A percentile compares a stretch with the other conserved stretches of the same genome.
Conservation (phyloP, 2,797 vertebrate species). For the Lophius americanus region DNA sequence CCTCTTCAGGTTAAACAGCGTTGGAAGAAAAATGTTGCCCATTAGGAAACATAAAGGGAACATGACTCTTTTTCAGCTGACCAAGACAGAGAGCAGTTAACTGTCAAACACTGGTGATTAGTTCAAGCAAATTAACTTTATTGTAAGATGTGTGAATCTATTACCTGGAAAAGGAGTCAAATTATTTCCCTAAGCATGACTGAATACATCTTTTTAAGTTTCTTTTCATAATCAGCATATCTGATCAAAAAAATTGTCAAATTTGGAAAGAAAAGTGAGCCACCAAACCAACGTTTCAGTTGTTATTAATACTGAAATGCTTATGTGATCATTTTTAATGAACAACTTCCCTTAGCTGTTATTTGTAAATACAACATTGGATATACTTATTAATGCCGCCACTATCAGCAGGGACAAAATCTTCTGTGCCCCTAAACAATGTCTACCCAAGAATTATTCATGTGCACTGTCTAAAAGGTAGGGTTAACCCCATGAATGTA, state of each 20-base stretch:
- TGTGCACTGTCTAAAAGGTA: too few relatives aligned
- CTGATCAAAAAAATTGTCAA: too few relatives aligned
- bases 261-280: too few relatives aligned
- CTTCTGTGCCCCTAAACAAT: not conserved
- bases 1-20: conserved; percentile 32
- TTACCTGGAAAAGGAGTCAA: conserved; percentile 2
- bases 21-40: conserved; percentile 21
- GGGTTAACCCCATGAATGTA: too few relatives aligned
- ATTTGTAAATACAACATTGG: not conserved
- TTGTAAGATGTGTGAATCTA: too few relatives aligned
- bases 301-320: too few relatives aligned
- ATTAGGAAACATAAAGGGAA: conserved; percentile 7
- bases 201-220: not conserved
- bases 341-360: not conserved
- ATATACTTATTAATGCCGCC: not conserved
- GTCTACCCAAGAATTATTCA: not conserved
- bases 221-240: too few relatives aligned
- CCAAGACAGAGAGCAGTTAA: conserved; percentile 7
- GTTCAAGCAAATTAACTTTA: not conserved
- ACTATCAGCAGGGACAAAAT: not conserved
- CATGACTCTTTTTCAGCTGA: conserved; percentile 9
- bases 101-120: conserved; percentile 11
- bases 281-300: too few relatives aligned
- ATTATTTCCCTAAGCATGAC: not conserved
- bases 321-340: not conserved